Evolutionary conservation across 2,113 vertebrate species (phyloP).

Genomic region (Prietella phreatophila): DNA sequence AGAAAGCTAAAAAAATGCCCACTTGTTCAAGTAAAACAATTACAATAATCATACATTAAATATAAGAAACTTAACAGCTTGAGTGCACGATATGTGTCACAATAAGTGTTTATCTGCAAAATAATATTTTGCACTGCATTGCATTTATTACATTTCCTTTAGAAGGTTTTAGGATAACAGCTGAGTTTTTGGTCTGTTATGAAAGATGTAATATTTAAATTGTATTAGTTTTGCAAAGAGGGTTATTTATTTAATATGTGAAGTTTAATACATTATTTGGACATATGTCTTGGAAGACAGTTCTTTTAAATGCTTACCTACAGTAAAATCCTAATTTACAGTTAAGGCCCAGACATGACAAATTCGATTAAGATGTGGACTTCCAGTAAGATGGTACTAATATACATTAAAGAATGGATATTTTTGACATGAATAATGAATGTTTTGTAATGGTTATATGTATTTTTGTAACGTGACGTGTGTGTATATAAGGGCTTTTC

Average conservation of each 20-base stretch:
- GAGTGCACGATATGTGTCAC: slow-evolving; percentile 21
- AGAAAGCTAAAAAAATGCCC: slow-evolving; percentile 71
- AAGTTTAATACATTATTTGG: neutral
- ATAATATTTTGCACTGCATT: slow-evolving; percentile 27
- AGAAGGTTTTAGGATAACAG: neutral
- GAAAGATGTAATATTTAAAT: neutral
- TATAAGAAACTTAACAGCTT: neutral
- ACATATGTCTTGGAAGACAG: neutral
- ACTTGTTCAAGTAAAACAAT: slow-evolving; percentile 66
- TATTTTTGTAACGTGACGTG: slow-evolving; percentile 52
- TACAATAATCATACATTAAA: slow-evolving; percentile 5
- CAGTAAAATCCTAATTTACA: neutral
- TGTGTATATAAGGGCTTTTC: slow-evolving; percentile 33
- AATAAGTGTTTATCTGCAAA: neutral
- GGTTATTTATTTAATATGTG: neutral
- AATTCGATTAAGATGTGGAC: slow-evolving; percentile 8
- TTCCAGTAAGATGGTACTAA: neutral
- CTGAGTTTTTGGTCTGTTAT: neutral
- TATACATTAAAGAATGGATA: slow-evolving; percentile 53
- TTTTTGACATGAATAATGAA: slow-evolving; percentile 51
- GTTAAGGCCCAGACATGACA: neutral
- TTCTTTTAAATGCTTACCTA: neutral
- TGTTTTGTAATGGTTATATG: slow-evolving; percentile 48
- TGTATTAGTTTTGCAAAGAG: neutral
- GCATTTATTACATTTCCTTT: slow-evolving; percentile 22